Evolutionary conservation across 2,113 vertebrate genomes (phyloP).

Genomic region (Fukomys damarensis): DNA sequence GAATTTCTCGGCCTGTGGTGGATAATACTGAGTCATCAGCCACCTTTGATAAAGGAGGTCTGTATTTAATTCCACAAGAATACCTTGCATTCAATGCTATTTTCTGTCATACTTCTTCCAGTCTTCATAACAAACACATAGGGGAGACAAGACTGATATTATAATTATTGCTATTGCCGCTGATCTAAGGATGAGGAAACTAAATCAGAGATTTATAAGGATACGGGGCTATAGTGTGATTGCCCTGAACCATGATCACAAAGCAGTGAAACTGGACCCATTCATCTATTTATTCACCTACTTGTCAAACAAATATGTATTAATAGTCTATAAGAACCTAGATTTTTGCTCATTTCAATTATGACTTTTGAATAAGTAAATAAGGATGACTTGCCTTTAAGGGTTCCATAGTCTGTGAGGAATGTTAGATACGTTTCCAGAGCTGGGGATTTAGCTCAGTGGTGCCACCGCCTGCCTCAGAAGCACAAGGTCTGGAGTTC

Average conservation of each 20-base stretch:
- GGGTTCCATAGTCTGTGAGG: background rate
- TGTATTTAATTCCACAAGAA: background rate
- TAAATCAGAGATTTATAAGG: background rate
- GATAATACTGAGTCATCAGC: background rate
- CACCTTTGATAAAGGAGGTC: background rate
- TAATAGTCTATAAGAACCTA: background rate
- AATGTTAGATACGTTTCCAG: no score
- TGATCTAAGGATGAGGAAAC: background rate
- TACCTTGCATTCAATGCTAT: background rate
- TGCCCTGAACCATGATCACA: background rate
- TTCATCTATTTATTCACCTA: background rate
- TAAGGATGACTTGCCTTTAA: background rate
- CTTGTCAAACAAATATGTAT: background rate
- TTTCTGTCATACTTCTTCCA: background rate
- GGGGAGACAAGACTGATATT: background rate
- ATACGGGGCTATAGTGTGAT: background rate
- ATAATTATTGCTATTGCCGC: background rate
- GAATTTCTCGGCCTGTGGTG: background rate
- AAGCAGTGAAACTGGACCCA: background rate
- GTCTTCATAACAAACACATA: background rate
- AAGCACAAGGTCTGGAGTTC: no score
- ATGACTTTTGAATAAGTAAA: slow-evolving; percentile 36
- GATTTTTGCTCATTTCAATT: background rate
- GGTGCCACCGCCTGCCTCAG: no score
- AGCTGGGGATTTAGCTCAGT: no score